Conservation (phyloP, 2,888 invertebrate genomes). For the Ichneumoninae sp. region DNA sequence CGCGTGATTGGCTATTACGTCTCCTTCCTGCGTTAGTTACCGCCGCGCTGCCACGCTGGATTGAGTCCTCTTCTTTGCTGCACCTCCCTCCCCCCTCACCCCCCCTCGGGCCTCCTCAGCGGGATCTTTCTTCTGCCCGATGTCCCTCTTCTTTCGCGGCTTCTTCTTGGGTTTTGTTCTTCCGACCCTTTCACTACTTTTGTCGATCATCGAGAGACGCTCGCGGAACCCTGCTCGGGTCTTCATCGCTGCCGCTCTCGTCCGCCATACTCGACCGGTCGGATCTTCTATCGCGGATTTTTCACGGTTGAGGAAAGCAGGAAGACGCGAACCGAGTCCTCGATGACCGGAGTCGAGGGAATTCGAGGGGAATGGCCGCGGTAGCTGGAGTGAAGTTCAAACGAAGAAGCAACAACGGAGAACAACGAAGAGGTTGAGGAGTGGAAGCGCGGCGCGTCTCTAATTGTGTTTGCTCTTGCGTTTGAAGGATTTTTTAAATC, state of each 20-base stretch:
- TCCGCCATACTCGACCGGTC: conserved; percentile 20
- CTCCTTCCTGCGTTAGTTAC: conserved; percentile 79
- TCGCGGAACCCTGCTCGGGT: conserved; percentile 51
- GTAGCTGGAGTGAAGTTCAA: neutral
- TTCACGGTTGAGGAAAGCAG: neutral
- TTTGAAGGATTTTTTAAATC: conserved; percentile 68
- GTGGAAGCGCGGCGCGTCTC: conserved; percentile 69
- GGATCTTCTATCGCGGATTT: neutral
- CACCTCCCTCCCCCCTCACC: conserved; percentile 38
- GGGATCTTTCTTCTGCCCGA: conserved; percentile 43
- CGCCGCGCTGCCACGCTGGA: conserved; percentile 76
- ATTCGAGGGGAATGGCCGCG: neutral
- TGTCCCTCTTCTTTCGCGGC: conserved; percentile 60
- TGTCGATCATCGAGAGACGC: conserved; percentile 45
- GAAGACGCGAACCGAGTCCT: neutral
- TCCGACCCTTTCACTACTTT: conserved; percentile 52
- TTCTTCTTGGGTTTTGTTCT: conserved; percentile 67
- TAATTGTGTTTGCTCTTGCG: conserved; percentile 80
- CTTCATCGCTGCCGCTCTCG: conserved; percentile 47
- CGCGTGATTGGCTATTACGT: conserved; percentile 84
- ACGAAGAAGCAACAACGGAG: neutral
- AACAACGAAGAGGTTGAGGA: neutral
- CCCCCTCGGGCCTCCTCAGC: conserved; percentile 12
- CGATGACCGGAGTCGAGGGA: neutral
- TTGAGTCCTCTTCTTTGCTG: conserved; percentile 79